phyloP scores from a whole-genome alignment of 2,888 invertebrate species.

The Philereme transversata region DNA sequence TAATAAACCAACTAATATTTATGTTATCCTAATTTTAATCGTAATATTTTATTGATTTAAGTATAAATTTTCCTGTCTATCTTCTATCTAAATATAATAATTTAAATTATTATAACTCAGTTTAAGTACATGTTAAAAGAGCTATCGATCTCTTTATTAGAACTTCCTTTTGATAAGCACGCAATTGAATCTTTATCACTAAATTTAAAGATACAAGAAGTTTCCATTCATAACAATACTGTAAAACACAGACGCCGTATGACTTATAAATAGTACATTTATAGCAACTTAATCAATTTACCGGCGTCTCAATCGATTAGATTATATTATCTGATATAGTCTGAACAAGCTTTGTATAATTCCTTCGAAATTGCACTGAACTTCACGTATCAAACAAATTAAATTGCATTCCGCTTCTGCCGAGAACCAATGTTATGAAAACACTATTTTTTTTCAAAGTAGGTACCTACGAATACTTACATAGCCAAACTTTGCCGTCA shows the following conservation, averaged over 20 bases:
- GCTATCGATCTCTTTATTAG: constrained; percentile 25
- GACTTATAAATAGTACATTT: constrained; percentile 12
- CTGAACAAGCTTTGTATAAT: constrained; percentile 25
- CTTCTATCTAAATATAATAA: not conserved
- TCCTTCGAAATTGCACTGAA: constrained; percentile 9
- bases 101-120: not conserved
- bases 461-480: constrained; percentile 63
- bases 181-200: constrained; percentile 42
- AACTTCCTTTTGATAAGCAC: constrained; percentile 35
- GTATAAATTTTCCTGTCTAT: no score
- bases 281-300: constrained; percentile 17
- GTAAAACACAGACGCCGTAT: constrained; percentile 19
- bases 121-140: not conserved
- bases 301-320: constrained; percentile 32
- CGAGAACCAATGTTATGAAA: constrained; percentile 1
- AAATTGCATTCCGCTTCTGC: not conserved
- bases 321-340: constrained; percentile 29
- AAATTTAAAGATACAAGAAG: constrained; percentile 44
- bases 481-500: constrained; percentile 85
- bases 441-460: constrained; percentile 1
- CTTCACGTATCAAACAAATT: constrained; percentile 10
- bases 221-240: constrained; percentile 49
- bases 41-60: no score
- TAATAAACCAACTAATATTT: no score
- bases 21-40: no score